Evolutionary conservation across 2,113 vertebrate genomes (phyloP), one percentile per base, ranked within the genome.

Genomic region (Gambusia holbrooki): DNA sequence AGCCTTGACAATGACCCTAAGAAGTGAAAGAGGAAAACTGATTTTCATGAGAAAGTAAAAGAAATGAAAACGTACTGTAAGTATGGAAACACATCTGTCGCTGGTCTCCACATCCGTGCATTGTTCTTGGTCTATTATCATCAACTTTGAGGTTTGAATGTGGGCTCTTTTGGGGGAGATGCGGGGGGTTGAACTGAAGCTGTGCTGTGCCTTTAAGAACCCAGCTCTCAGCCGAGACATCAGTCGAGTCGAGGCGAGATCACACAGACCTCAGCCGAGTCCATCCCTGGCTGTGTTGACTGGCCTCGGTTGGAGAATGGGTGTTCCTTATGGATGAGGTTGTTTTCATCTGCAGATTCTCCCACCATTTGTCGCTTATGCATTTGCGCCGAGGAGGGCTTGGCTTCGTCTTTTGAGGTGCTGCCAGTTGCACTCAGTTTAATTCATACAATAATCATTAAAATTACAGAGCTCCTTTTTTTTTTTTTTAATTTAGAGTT

Each of bases 291-390:
- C 70, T 77, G 22, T 13, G 22, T 73, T 79, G 79, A 14, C 74
- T 71, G 69, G 60, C 71, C 72, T 61, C 2, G 45, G 81, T 71
- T 66, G 66, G 77, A 87, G 83, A 71, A 58, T 80, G 88, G 90
- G 86, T 87, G 88, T 88, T 88, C 58, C 88, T 80, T 62, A 40
- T 11, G 45, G 66, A 88, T 83, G 90, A 84, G 89, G 88, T 87
- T 73, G 60, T 85, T 90, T 90, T 92, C 83, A 88, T 91, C 77
- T 83, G 58, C 22, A 15, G 32, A 83, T 83, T 89, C 89, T 93
- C 90, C 89, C 90, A 91, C 80, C 71, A 1, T 65, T 68, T 65
- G 67, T 73, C 67, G 58, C 71, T 81, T 58, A 69, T 25, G 17
- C 5, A 25, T 33, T 35, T 64, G 62, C 74, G 37, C 76, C 65